Base-by-base conservation (phyloP, 2,113 vertebrate genomes). In the Oreocharis arfaki region DNA sequence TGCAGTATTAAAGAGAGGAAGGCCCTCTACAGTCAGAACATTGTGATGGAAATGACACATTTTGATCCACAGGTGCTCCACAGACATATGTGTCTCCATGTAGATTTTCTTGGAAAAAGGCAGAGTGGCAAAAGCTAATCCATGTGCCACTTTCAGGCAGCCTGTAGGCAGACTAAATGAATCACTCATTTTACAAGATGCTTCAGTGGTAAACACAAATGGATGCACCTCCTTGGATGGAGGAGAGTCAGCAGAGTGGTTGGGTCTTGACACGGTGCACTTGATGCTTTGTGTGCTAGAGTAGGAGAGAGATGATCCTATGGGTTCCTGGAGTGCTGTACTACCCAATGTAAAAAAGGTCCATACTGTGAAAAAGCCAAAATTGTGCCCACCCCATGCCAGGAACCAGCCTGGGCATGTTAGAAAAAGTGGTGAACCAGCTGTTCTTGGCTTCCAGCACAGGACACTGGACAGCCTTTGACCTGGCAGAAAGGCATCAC, bases 241-340 rank as follows among this genome's bases (percentile, higher is more conserved):
- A 47, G n/a, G 47, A 84, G 33, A 6, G 30, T 11, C 33, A 46
- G 78, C 1, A 3, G 6, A 50, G 32, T 0, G 0, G 9, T 12
- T 78, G 52, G 7, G 61, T 18, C 73, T 80, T 88, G 63, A 64
- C 32, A 10, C 8, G 15, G 17, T 37, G 11, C 21, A 9, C 56
- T 39, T 68, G 32, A 27, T 73, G 37, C n/a, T 73, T 61, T 65
- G n/a, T 23, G 5, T 1, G 0, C 15, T 42, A 32, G 27, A 64
- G 13, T 3, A 41, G n/a, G 20, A 75, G 8, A 59, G 26, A 76
- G 10, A 37, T 16, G 61, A 64, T 70, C 15, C 28, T 28, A 2
- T 3, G 23, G 13, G 27, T 28, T 83, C 23, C 57, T 60, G 30
- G 41, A 47, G 7, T 0, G 0, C 4, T 46, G 4, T 19, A 9